Evolutionary conservation across 2,113 vertebrate species (phyloP).

Genomic region (Jaculus jaculus): DNA sequence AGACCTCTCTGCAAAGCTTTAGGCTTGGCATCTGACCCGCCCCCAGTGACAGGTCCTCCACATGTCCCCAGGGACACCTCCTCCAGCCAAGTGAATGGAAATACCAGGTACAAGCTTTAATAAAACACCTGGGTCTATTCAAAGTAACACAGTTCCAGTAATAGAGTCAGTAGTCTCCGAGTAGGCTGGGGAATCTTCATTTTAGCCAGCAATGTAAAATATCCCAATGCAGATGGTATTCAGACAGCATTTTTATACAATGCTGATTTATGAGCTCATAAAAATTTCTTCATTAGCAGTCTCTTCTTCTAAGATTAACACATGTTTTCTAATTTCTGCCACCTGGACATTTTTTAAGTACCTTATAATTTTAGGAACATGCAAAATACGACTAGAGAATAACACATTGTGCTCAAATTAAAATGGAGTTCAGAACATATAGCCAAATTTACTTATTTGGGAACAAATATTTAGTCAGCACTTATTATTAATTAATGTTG

Average conservation of each 20-base stretch:
- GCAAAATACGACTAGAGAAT: conserved; percentile 43
- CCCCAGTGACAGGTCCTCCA: too few species aligned
- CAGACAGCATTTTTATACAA: background rate
- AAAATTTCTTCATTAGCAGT: conserved; percentile 58
- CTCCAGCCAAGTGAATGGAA: too few species aligned
- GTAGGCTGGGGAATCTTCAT: background rate
- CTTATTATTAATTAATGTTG: conserved; percentile 47
- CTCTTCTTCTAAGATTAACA: conserved; percentile 53
- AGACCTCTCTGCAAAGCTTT: too few species aligned
- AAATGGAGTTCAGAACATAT: conserved; percentile 49
- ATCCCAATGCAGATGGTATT: background rate
- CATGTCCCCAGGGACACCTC: too few species aligned
- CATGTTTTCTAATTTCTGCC: conserved; percentile 64
- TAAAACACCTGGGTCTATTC: too few species aligned
- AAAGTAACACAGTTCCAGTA: too few species aligned
- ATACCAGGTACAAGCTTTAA: too few species aligned
- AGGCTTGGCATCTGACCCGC: too few species aligned
- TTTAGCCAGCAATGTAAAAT: background rate
- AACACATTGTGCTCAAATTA: conserved; percentile 31
- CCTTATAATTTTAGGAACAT: conserved; percentile 46
- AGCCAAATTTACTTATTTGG: background rate
- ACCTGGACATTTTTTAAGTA: conserved; percentile 56
- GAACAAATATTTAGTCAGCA: conserved; percentile 54
- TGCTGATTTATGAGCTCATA: conserved; percentile 51
- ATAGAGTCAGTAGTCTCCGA: too few species aligned